These are phyloP conservation scores for Macrotus californicus DNA, from an alignment of 2,113 vertebrate species.

Conservation along the genomic window DNA sequence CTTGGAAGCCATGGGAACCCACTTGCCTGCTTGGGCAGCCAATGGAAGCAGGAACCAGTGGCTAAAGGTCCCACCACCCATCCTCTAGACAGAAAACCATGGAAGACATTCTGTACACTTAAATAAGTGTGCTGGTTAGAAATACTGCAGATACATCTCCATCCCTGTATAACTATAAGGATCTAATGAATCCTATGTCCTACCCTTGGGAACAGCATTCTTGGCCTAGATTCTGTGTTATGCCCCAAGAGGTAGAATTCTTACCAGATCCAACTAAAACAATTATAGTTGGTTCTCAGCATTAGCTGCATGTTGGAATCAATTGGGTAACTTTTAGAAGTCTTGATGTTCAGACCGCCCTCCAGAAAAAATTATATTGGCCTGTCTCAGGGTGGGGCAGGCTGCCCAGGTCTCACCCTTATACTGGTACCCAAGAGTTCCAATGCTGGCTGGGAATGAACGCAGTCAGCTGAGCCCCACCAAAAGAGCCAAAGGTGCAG, in stretches of 20 bases:
- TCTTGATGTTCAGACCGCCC: not conserved
- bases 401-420: not conserved
- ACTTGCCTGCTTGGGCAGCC: not conserved
- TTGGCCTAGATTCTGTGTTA: not conserved
- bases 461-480: not conserved
- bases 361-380: not conserved
- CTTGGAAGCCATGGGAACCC: not conserved
- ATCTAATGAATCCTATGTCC: not conserved
- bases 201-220: not conserved
- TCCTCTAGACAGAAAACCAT: not conserved
- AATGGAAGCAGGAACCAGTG: not conserved
- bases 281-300: not conserved
- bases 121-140: not conserved
- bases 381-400: not conserved
- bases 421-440: not conserved
- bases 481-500: not conserved
- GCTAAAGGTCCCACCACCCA: not conserved
- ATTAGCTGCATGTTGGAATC: not conserved
- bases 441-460: not conserved
- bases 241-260: not conserved
- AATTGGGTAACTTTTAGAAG: not conserved
- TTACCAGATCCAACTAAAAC: not conserved
- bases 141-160: not conserved
- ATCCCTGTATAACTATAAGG: not conserved
- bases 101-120: not conserved